These are phyloP conservation scores for Drosophila parabipectinata DNA, from an alignment of 1,140 invertebrate genomes.

Conservation along the genomic window DNA sequence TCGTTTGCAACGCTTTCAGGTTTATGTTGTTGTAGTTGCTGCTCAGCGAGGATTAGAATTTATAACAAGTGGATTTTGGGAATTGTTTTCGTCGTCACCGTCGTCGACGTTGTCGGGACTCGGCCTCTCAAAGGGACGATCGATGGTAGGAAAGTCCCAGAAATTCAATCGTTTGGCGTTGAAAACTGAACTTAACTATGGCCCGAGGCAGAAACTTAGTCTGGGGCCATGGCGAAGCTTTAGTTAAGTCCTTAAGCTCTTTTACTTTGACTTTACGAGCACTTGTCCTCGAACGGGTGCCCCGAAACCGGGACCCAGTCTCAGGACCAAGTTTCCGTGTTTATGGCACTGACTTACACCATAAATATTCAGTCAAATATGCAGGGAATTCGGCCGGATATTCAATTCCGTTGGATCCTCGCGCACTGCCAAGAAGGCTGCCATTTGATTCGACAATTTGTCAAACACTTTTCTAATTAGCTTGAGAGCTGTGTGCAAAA, in stretches of 20 bases:
- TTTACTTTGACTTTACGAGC: slow-evolving; percentile 64
- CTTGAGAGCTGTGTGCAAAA: slow-evolving; percentile 45
- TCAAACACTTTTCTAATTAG: slow-evolving; percentile 65
- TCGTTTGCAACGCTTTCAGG: slow-evolving; percentile 20
- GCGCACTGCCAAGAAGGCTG: not conserved
- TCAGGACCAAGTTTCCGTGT: slow-evolving; percentile 49
- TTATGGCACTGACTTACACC: slow-evolving; percentile 24
- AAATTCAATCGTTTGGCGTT: slow-evolving; percentile 2
- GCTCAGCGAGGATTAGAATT: slow-evolving; percentile 47
- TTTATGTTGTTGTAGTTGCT: slow-evolving; percentile 14
- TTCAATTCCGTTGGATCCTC: slow-evolving; percentile 37
- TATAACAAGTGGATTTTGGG: slow-evolving; percentile 60
- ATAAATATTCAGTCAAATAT: slow-evolving; percentile 54
- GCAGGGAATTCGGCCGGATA: slow-evolving; percentile 24
- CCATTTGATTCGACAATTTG: slow-evolving; percentile 19
- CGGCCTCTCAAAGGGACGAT: slow-evolving; percentile 10
- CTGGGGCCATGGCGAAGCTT: slow-evolving; percentile 25
- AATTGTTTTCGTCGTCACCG: slow-evolving; percentile 16
- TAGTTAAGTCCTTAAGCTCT: slow-evolving; percentile 67
- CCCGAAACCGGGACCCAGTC: not conserved
- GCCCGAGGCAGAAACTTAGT: slow-evolving; percentile 17
- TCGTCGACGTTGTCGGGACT: not conserved
- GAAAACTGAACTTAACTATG: slow-evolving; percentile 21
- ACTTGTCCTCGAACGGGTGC: slow-evolving; percentile 49
- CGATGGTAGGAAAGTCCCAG: slow-evolving; percentile 8